phyloP scores from a whole-genome alignment of 2,113 vertebrate species.

The Pyrgilauda ruficollis region DNA sequence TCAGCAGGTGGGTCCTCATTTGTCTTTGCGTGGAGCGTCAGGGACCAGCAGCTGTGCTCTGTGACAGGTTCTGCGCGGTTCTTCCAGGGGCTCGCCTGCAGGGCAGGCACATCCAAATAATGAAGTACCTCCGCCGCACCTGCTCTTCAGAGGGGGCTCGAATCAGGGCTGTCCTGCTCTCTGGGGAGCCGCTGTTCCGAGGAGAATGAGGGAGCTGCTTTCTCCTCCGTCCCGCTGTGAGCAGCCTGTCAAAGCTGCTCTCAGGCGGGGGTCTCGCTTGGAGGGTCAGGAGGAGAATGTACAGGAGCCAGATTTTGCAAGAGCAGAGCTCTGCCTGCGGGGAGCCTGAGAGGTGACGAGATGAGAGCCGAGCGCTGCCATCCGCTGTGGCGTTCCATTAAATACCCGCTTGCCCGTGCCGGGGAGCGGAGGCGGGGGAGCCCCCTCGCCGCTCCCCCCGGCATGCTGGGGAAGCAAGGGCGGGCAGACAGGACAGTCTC shows the following conservation, averaged over 20 bases:
- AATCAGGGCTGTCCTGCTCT: background rate
- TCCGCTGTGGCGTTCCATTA: fast-evolving
- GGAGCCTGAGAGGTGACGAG: background rate
- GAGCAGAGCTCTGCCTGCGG: background rate
- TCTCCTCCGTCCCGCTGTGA: background rate
- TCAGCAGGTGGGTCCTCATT: background rate
- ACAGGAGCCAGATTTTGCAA: background rate
- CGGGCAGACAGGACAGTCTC: background rate
- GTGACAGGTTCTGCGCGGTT: background rate
- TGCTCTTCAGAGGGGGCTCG: background rate
- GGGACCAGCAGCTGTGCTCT: background rate
- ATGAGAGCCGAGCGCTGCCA: background rate
- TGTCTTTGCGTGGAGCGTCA: fast-evolving
- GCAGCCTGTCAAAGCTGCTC: background rate
- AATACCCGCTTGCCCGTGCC: background rate
- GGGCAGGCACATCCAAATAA: background rate
- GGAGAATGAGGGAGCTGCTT: background rate
- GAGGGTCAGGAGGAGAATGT: background rate
- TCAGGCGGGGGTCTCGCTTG: fast-evolving
- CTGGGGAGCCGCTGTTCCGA: background rate
- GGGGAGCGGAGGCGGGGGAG: fast-evolving
- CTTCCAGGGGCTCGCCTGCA: background rate
- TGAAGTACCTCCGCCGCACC: fast-evolving
- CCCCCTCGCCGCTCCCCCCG: background rate
- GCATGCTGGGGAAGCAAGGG: background rate